Conservation (phyloP, 2,113 vertebrate genomes). For the Pseudois nayaur region DNA sequence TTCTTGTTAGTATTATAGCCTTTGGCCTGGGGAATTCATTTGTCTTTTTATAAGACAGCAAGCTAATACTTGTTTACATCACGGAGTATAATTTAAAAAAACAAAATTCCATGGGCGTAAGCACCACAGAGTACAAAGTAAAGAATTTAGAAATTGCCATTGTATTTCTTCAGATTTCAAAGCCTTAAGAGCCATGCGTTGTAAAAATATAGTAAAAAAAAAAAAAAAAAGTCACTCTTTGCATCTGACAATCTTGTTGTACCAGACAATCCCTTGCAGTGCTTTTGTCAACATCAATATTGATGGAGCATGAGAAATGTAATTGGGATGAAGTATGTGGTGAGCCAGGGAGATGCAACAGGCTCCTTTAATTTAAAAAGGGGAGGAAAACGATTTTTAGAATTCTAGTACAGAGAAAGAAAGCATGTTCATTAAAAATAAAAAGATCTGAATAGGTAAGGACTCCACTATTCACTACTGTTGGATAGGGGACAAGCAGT, state of each 20-base stretch:
- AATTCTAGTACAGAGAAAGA: neutral
- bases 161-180: neutral
- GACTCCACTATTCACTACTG: neutral
- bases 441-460: neutral
- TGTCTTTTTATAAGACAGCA: neutral
- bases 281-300: neutral
- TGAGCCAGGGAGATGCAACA: neutral
- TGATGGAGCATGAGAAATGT: neutral
- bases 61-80: neutral
- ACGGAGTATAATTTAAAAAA: neutral
- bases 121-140: neutral
- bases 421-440: neutral
- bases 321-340: neutral
- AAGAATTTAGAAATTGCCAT: neutral
- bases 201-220: neutral
- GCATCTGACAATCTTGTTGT: neutral
- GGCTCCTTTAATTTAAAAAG: neutral
- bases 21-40: neutral
- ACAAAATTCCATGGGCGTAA: neutral
- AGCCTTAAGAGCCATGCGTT: neutral
- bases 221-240: neutral
- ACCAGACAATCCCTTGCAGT: neutral
- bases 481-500: neutral
- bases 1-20: neutral
- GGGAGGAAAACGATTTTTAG: neutral